phyloP scores from a whole-genome alignment of 2,113 vertebrate genomes.

The Galemys pyrenaicus region DNA sequence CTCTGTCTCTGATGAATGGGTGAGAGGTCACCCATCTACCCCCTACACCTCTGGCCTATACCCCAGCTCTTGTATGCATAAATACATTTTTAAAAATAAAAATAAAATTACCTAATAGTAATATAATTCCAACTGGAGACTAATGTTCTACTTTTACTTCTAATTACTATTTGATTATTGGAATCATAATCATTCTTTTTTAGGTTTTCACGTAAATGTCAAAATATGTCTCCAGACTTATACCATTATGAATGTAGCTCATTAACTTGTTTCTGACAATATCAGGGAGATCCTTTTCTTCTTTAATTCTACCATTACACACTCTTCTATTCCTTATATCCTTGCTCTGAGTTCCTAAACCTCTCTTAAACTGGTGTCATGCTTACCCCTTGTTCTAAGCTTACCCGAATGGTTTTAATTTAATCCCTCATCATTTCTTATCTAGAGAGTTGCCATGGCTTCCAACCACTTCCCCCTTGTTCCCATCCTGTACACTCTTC shows the following conservation, averaged over 20 bases:
- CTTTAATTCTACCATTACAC: background rate
- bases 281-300: background rate
- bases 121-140: background rate
- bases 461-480: background rate
- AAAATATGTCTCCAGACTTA: background rate
- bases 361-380: background rate
- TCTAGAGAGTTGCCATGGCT: background rate
- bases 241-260: background rate
- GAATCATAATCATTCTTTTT: background rate
- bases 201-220: background rate
- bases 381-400: background rate
- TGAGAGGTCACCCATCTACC: no score
- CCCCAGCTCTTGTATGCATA: no score
- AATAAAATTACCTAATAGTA: background rate
- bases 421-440: background rate
- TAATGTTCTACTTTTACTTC: background rate
- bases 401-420: background rate
- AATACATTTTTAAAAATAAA: no score
- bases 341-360: background rate
- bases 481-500: background rate
- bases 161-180: slow-evolving; percentile 18
- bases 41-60: no score
- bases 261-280: background rate
- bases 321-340: background rate
- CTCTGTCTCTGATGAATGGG: no score